Conservation (phyloP, 2,888 invertebrate genomes). For the Mythimna vitellina region DNA sequence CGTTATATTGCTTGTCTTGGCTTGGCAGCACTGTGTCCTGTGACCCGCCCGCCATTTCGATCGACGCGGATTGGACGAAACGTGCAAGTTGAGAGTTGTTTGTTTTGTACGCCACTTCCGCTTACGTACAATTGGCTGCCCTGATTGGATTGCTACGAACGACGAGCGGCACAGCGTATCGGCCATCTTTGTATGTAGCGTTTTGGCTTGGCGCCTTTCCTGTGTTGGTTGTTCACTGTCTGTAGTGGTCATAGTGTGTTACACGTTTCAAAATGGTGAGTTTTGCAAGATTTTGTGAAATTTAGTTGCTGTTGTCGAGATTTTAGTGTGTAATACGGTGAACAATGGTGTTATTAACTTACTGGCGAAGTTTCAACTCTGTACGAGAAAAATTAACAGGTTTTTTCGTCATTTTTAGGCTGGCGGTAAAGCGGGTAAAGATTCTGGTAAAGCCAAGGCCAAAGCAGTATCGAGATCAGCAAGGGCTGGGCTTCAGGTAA, state of each 20-base stretch:
- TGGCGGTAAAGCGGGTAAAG: slow-evolving; percentile 99
- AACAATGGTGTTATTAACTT: slow-evolving; percentile 79
- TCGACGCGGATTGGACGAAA: slow-evolving; percentile 74
- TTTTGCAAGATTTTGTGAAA: slow-evolving; percentile 88
- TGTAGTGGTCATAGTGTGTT: slow-evolving; percentile 87
- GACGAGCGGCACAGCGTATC: slow-evolving; percentile 75
- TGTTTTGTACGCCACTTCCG: slow-evolving; percentile 79
- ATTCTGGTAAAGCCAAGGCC: slow-evolving; percentile 99
- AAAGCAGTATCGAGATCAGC: slow-evolving; percentile 99
- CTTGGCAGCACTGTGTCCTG: slow-evolving; percentile 82
- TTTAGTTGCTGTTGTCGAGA: slow-evolving; percentile 72
- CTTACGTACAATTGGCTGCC: slow-evolving; percentile 74
- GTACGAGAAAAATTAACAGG: slow-evolving; percentile 90
- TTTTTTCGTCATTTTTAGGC: slow-evolving; percentile 94
- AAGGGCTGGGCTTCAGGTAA: slow-evolving; percentile 99
- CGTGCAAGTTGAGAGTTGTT: slow-evolving; percentile 57
- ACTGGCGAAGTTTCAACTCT: slow-evolving; percentile 91
- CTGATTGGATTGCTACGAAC: slow-evolving; percentile 69
- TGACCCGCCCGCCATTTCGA: slow-evolving; percentile 76
- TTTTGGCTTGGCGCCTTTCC: slow-evolving; percentile 90
- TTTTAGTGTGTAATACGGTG: slow-evolving; percentile 80
- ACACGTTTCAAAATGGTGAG: slow-evolving; percentile 91
- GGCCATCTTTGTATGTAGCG: slow-evolving; percentile 86
- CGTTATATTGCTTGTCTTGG: slow-evolving; percentile 62
- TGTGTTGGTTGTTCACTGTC: slow-evolving; percentile 86